These are phyloP conservation scores for Drosophila elegans DNA, from an alignment of 1,140 invertebrate genomes.

Conservation along the genomic window DNA sequence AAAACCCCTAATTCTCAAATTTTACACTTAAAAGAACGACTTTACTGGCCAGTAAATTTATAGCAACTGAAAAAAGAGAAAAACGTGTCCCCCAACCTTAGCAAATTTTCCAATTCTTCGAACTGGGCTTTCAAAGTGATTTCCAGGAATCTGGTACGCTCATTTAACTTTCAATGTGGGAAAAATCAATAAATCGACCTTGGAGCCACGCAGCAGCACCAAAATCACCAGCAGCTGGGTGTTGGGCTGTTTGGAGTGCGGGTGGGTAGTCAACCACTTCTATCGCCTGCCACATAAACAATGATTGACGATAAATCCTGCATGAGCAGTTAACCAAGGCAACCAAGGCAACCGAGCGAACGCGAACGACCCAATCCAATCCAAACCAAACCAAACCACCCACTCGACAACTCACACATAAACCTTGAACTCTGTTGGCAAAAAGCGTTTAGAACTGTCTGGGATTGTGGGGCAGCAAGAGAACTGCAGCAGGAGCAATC, in stretches of 20 bases:
- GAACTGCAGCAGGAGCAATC: constrained; percentile 44
- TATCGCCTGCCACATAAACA: constrained; percentile 45
- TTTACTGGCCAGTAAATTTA: not conserved
- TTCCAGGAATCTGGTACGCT: constrained; percentile 35
- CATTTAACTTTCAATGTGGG: constrained; percentile 53
- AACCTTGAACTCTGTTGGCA: constrained; percentile 72
- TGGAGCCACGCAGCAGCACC: constrained; percentile 48
- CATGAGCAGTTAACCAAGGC: constrained; percentile 50
- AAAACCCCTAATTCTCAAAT: not conserved
- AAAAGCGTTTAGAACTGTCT: constrained; percentile 48
- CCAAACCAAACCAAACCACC: constrained; percentile 5
- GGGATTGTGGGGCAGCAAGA: constrained; percentile 25
- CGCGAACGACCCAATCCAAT: too few species aligned
- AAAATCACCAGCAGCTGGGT: constrained; percentile 13
- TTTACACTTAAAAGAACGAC: not conserved
- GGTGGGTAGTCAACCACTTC: constrained; percentile 1
- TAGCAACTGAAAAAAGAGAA: constrained; percentile 1
- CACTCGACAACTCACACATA: constrained; percentile 41
- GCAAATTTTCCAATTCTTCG: constrained; percentile 17
- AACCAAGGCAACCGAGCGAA: constrained; percentile 4
- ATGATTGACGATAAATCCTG: constrained; percentile 62
- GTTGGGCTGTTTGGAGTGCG: constrained; percentile 18
- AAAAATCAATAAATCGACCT: constrained; percentile 85
- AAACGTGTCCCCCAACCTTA: constrained; percentile 6
- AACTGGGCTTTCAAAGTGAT: constrained; percentile 40